phyloP scores from a whole-genome alignment of 2,113 vertebrate species.

The Phalacrocorax aristotelis region DNA sequence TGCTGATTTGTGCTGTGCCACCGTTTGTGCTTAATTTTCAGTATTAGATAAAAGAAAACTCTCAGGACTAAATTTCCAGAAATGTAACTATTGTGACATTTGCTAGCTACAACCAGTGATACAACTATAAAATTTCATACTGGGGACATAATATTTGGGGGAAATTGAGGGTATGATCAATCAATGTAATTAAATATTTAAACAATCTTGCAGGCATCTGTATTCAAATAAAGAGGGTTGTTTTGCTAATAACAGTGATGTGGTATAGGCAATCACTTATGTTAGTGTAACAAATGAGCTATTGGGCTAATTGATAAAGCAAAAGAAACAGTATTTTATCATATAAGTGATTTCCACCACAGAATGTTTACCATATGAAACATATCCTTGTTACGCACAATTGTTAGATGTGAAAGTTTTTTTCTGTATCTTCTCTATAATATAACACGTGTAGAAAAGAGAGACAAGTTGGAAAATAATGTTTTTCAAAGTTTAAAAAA shows the following conservation, averaged over 20 bases:
- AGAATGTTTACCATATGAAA: not conserved
- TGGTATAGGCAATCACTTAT: not conserved
- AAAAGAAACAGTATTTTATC: not conserved
- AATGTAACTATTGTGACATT: not conserved
- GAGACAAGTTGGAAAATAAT: not conserved
- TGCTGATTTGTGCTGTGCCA: not conserved
- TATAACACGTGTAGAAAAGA: not conserved
- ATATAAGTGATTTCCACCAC: not conserved
- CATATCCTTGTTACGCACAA: not conserved
- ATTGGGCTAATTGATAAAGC: not conserved
- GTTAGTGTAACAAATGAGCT: not conserved
- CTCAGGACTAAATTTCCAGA: not conserved
- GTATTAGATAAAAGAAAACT: not conserved
- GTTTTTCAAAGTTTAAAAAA: not conserved
- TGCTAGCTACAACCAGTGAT: not conserved
- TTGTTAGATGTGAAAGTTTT: not conserved
- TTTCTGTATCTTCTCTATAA: not conserved
- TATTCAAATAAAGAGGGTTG: not conserved
- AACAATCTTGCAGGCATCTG: not conserved
- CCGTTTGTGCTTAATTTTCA: not conserved
- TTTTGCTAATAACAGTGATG: not conserved
- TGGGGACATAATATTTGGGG: not conserved
- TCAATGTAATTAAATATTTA: not conserved
- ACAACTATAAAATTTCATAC: not conserved
- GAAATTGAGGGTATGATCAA: not conserved